Evolutionary conservation across 2,888 invertebrate species (phyloP).

Genomic region (Lepeophtheirus nordmannii): DNA sequence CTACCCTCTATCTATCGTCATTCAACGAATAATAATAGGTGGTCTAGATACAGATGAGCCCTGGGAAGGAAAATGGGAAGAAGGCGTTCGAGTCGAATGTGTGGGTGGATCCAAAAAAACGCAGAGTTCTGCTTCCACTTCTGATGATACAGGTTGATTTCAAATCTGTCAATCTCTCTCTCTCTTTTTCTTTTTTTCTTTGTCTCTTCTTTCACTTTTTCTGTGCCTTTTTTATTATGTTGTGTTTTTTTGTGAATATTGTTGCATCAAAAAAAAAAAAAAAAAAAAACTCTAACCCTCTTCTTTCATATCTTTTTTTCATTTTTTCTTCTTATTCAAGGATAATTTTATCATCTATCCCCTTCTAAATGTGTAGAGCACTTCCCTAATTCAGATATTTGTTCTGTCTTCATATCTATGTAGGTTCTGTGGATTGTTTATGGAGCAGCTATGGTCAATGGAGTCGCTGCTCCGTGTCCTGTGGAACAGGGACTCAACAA

Average conservation of each 20-base stretch:
- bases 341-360: neutral
- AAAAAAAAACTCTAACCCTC: neutral
- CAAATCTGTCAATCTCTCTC: neutral
- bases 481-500: conserved; percentile 18
- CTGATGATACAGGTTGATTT: neutral
- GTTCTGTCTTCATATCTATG: neutral
- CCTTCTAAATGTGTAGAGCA: neutral
- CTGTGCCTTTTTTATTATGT: neutral
- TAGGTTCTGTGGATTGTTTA: conserved; percentile 18
- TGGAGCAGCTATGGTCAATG: conserved; percentile 22
- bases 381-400: neutral
- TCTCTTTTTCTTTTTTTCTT: neutral
- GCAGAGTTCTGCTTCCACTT: neutral
- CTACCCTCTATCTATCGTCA: neutral
- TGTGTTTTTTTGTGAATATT: neutral
- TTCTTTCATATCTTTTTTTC: neutral
- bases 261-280: neutral
- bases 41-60: conserved; percentile 24
- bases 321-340: neutral
- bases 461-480: conserved; percentile 20
- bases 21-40: conserved; percentile 9
- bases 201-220: neutral
- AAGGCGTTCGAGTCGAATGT: conserved; percentile 23
- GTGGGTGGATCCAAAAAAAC: conserved; percentile 5
- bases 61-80: conserved; percentile 23